phyloP scores from a whole-genome alignment of 2,888 invertebrate species.

The Drosophila dives region DNA sequence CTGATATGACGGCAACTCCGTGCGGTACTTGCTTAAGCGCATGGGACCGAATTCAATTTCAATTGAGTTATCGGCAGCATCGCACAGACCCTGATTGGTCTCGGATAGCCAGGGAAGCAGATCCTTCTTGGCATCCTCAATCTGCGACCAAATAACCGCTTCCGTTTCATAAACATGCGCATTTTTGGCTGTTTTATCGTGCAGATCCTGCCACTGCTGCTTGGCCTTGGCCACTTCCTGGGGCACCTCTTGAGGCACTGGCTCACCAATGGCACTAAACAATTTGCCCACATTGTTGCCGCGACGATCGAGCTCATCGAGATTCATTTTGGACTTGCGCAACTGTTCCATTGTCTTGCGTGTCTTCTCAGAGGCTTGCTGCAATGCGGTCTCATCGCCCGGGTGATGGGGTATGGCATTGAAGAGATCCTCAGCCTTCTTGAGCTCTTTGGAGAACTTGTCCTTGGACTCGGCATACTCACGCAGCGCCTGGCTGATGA shows the following conservation, averaged over 20 bases:
- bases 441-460: constrained; percentile 89
- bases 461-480: constrained; percentile 90
- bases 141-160: constrained; percentile 96
- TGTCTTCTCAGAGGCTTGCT: constrained; percentile 89
- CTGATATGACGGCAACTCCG: constrained; percentile 92
- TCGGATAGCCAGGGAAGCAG: constrained; percentile 93
- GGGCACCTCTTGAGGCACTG: constrained; percentile 85
- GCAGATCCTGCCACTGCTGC: constrained; percentile 89
- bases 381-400: constrained; percentile 90
- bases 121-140: constrained; percentile 94
- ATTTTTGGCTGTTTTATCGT: constrained; percentile 90
- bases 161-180: constrained; percentile 94
- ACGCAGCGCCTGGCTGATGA: constrained; percentile 90
- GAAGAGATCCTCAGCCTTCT: constrained; percentile 88
- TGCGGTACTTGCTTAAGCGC: constrained; percentile 92
- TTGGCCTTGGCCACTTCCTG: constrained; percentile 87
- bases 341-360: constrained; percentile 91
- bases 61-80: constrained; percentile 90
- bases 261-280: constrained; percentile 85
- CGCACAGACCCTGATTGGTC: constrained; percentile 91
- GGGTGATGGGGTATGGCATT: constrained; percentile 89
- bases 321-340: constrained; percentile 89
- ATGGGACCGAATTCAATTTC: constrained; percentile 93
- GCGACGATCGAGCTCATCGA: constrained; percentile 92
- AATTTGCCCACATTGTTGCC: constrained; percentile 85